A percentile compares a stretch with the other conserved stretches of the same genome.
Evolutionary conservation across 1,140 invertebrate species (phyloP).

Genomic region (Zaprionus africanus): DNA sequence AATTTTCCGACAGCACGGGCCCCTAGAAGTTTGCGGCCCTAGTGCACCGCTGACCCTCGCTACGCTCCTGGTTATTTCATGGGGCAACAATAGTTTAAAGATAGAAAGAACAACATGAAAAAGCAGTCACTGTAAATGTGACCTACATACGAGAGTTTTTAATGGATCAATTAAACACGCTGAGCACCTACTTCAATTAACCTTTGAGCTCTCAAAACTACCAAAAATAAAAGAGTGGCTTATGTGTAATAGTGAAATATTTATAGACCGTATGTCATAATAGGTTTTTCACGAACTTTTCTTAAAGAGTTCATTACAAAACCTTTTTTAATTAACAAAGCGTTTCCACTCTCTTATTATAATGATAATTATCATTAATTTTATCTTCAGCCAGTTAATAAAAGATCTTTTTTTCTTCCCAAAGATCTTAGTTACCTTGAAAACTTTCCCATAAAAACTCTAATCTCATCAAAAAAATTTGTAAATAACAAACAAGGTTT

Average conservation of each 20-base stretch:
- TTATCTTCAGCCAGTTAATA: too few species aligned
- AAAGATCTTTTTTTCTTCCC: too few species aligned
- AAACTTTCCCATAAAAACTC: not conserved
- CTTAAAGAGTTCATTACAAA: not conserved
- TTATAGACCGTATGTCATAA: not conserved
- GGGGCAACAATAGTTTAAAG: not conserved
- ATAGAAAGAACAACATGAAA: not conserved
- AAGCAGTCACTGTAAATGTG: not conserved
- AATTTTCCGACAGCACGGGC: too few species aligned
- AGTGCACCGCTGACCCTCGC: too few species aligned
- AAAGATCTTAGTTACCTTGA: too few species aligned
- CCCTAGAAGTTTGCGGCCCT: too few species aligned
- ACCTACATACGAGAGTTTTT: not conserved
- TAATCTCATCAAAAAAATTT: not conserved
- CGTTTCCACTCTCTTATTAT: too few species aligned
- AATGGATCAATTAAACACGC: conserved; percentile 1
- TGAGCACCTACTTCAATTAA: not conserved
- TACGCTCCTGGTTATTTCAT: too few species aligned
- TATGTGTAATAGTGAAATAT: not conserved
- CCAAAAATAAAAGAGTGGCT: not conserved
- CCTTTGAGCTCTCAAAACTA: not conserved
- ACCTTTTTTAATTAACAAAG: not conserved
- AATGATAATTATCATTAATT: too few species aligned
- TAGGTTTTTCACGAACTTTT: not conserved
- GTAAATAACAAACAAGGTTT: conserved; percentile 71